A percentile compares a stretch with the other conserved stretches of the same genome.
Evolutionary conservation across 2,888 invertebrate species (phyloP).

Genomic region (Drosophila ezoana): DNA sequence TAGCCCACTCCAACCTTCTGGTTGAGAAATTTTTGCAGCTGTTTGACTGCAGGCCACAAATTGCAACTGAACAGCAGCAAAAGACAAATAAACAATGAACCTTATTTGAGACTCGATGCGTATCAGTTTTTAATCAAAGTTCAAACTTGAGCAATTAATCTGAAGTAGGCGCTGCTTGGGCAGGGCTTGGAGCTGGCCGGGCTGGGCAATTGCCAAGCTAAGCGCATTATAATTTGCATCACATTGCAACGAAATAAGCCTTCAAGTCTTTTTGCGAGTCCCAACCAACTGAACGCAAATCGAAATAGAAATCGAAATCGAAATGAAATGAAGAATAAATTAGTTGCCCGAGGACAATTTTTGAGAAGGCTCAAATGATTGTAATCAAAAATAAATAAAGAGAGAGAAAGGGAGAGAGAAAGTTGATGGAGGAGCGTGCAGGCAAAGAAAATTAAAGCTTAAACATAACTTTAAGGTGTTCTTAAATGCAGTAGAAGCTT

Average conservation of each 20-base stretch:
- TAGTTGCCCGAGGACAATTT: not conserved
- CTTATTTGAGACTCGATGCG: conserved; percentile 8
- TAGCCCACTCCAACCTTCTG: not conserved
- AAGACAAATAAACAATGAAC: conserved; percentile 55
- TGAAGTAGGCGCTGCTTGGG: not conserved
- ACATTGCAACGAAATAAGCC: not conserved
- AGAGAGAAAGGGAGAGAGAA: not conserved
- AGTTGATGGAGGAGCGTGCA: not conserved
- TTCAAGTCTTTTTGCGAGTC: not conserved
- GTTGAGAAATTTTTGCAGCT: conserved; percentile 60
- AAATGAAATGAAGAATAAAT: not conserved
- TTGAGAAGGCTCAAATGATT: not conserved
- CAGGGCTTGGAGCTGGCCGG: not conserved
- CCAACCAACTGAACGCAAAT: not conserved
- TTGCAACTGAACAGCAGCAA: conserved; percentile 6
- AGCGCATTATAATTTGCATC: conserved; percentile 57
- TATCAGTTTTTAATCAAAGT: conserved; percentile 64
- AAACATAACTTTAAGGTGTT: too few relatives aligned
- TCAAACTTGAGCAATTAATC: conserved; percentile 52
- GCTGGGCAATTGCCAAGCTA: conserved; percentile 20
- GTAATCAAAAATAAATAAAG: not conserved
- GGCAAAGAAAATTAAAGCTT: too few relatives aligned
- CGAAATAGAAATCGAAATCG: not conserved
- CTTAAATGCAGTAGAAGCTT: too few relatives aligned
- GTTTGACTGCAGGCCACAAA: conserved; percentile 52